A percentile compares a stretch with the other conserved stretches of the same genome.
Evolutionary conservation across 2,797 vertebrate species (phyloP).

Genomic region (Ptychadena robeensis): DNA sequence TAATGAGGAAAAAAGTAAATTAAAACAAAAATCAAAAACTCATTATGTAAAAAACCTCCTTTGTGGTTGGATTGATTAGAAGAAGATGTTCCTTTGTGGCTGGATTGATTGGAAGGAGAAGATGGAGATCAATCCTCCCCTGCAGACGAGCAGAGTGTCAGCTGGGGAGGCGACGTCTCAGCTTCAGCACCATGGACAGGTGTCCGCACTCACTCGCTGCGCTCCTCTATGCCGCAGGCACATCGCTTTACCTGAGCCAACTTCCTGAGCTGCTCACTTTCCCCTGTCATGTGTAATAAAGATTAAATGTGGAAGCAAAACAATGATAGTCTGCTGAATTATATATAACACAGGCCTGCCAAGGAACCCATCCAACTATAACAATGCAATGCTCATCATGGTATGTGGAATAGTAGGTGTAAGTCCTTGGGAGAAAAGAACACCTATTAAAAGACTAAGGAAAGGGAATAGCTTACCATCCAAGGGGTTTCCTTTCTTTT

Average conservation of each 20-base stretch:
- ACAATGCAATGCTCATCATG: background rate
- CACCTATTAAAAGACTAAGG: background rate
- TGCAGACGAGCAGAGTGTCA: background rate
- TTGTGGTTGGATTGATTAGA: background rate
- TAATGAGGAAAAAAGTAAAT: too few species aligned
- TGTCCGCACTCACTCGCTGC: background rate
- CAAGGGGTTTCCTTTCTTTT: background rate
- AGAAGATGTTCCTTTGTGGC: background rate
- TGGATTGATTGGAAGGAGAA: background rate
- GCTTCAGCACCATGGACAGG: slow-evolving; percentile 11
- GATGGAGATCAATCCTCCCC: background rate
- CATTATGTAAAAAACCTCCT: background rate
- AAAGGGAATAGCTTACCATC: too few species aligned
- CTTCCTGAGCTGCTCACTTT: slow-evolving; percentile 22
- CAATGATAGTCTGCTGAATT: background rate
- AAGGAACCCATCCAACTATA: background rate
- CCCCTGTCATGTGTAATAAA: slow-evolving; percentile 27
- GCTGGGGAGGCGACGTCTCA: background rate
- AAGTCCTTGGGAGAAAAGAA: background rate
- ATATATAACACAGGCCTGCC: background rate
- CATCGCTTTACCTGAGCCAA: slow-evolving; percentile 1
- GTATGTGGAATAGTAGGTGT: background rate
- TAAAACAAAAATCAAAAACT: background rate
- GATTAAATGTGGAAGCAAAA: background rate
- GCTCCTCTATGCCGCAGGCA: background rate